Conservation (phyloP, 2,797 vertebrate species). For the Manis pentadactyla region DNA sequence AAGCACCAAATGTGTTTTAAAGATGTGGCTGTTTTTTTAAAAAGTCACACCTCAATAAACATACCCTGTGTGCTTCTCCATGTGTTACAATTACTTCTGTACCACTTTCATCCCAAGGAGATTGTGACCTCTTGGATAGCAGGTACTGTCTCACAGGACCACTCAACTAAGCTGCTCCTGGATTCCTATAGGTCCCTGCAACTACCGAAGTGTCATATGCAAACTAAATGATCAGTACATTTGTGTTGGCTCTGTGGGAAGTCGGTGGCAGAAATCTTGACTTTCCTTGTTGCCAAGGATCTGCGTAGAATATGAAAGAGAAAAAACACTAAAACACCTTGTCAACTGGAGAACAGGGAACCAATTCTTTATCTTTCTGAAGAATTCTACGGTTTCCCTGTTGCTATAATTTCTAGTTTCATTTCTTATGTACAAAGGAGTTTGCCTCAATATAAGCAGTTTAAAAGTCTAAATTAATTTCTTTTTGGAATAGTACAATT, state of each 20-base stretch:
- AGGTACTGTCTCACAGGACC: background rate
- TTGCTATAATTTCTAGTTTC: constrained; percentile 25
- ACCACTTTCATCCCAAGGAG: background rate
- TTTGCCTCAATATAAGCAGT: background rate
- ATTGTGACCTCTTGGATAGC: background rate
- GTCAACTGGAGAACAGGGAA: background rate
- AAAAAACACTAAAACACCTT: background rate
- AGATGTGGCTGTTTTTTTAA: background rate
- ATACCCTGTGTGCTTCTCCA: background rate
- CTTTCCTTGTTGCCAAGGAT: constrained; percentile 15
- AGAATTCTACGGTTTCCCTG: background rate
- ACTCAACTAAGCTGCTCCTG: too few species aligned
- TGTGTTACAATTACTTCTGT: background rate
- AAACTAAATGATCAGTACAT: background rate
- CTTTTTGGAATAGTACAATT: background rate
- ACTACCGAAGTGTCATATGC: background rate
- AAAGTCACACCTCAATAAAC: background rate
- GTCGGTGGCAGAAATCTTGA: constrained; percentile 10
- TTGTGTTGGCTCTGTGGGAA: background rate
- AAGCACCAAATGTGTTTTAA: constrained; percentile 45
- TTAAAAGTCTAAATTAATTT: background rate
- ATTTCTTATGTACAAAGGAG: background rate
- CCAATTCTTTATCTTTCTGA: background rate
- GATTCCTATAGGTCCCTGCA: background rate
- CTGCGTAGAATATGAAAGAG: constrained; percentile 32